Conservation (phyloP, 2,888 invertebrate species). For the Lamproptera curius region DNA sequence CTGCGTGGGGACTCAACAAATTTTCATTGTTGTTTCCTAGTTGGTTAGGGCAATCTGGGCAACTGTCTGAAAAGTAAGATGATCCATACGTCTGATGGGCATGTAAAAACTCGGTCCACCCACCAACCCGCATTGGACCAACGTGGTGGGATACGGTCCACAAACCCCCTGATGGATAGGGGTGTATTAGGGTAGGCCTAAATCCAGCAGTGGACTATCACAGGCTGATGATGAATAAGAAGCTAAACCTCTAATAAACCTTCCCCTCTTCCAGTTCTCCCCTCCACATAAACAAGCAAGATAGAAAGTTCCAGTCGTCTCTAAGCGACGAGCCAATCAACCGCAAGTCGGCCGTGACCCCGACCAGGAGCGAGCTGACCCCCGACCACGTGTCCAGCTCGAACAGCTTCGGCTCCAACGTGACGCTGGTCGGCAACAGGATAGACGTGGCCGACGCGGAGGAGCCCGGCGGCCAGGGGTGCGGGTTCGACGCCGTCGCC, state of each 20-base stretch:
- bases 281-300: slow-evolving; percentile 43
- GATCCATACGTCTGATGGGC: too few species aligned
- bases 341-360: slow-evolving; percentile 42
- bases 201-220: too few species aligned
- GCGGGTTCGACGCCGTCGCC: slow-evolving; percentile 80
- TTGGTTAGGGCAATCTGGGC: too few species aligned
- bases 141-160: too few species aligned
- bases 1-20: too few species aligned
- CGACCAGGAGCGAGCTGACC: slow-evolving; percentile 39
- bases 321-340: slow-evolving; percentile 59
- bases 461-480: slow-evolving; percentile 36
- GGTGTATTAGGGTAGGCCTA: too few species aligned
- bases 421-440: slow-evolving; percentile 90
- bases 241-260: neutral
- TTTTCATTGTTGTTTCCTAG: too few species aligned
- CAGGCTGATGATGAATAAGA: too few species aligned
- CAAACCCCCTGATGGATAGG: too few species aligned
- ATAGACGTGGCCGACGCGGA: slow-evolving; percentile 82
- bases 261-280: slow-evolving; percentile 42
- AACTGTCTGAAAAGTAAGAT: too few species aligned
- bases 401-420: slow-evolving; percentile 89
- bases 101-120: too few species aligned
- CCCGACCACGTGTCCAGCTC: slow-evolving; percentile 65
- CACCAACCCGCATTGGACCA: too few species aligned
- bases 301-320: slow-evolving; percentile 55